Base-by-base conservation (phyloP, 2,113 vertebrate genomes). In the Budorcas taxicolor region DNA sequence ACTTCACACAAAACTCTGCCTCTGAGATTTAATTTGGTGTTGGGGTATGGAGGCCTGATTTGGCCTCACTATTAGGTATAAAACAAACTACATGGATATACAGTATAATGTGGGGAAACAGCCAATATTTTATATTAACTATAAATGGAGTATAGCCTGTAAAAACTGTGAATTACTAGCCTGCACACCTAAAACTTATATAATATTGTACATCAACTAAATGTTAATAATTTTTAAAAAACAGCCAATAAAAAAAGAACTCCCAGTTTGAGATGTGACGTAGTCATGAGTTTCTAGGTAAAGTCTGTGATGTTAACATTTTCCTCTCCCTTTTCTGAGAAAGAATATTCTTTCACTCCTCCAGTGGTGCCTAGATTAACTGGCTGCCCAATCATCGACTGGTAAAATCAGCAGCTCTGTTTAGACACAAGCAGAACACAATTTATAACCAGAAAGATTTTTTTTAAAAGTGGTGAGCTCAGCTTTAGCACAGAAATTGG, bases 331-430 rank as follows among this genome's bases (percentile, higher is more conserved):
- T 53, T 55, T 45, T 27, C 9, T 27, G 52, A 71, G 33, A 29
- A 45, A 62, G 52, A 57, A 11, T 12, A 29, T 43, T 57, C 15
- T 71, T 43, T 71, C 17, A 12, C 33, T 50, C 14, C 23, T 71
- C 60, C n/a, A 50, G 11, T 0, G 29, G 60, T 14, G n/a, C 31
- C 3, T 4, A 1, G 55, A 33, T 90, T 64, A 29, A 21, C 17
- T 1, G 4, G 62, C 17, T 0, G 16, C 21, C 17, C 5, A 1
- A 3, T n/a, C 19, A 47, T 15, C 5, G 9, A 43, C 5, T 87
- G 62, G 57, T 11, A 62, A 40, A 94, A 45, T 2, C 0, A 19
- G 60, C 29, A 23, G 4, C 45, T 76, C 13, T 33, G 40, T 58
- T 52, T 10, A 80, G 92, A 71, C 21, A 31, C 43, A 19, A 19